Percentiles rank a stretch among this genome's conserved stretches.
Conservation (phyloP, 2,113 vertebrate genomes). For the Megaceryle maxima region DNA sequence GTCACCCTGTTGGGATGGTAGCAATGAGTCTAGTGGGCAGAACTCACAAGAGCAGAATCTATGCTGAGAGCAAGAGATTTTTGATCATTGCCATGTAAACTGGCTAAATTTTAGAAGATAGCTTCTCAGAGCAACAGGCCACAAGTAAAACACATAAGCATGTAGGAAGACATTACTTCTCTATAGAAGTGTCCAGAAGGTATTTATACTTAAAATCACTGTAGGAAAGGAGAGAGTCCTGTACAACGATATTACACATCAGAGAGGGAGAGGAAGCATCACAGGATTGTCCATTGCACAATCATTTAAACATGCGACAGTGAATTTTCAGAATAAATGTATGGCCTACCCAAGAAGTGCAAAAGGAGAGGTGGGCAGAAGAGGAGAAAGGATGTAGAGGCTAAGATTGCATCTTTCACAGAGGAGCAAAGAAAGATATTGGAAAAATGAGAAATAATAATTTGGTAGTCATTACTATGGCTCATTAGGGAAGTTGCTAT, state of each 20-base stretch:
- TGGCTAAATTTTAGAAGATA: neutral
- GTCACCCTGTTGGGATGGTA: neutral
- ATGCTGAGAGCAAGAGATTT: neutral
- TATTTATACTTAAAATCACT: neutral
- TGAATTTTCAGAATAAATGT: neutral
- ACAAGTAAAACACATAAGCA: neutral
- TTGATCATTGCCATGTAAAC: fast-evolving
- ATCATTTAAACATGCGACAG: neutral
- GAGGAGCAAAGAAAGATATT: neutral
- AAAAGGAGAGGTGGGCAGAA: neutral
- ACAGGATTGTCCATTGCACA: neutral
- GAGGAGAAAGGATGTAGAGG: neutral
- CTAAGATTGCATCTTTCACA: neutral
- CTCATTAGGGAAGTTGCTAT: neutral
- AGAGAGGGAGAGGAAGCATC: neutral
- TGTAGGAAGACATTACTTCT: neutral
- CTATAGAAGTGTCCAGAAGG: neutral
- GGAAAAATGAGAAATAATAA: neutral
- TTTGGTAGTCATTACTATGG: neutral
- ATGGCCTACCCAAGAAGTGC: neutral
- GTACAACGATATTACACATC: neutral
- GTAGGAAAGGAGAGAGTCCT: neutral
- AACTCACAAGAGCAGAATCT: neutral
- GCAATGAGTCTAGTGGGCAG: neutral
- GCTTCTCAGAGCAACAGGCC: neutral